phyloP scores from a whole-genome alignment of 2,888 invertebrate genomes.

The Uropetala carovei region DNA sequence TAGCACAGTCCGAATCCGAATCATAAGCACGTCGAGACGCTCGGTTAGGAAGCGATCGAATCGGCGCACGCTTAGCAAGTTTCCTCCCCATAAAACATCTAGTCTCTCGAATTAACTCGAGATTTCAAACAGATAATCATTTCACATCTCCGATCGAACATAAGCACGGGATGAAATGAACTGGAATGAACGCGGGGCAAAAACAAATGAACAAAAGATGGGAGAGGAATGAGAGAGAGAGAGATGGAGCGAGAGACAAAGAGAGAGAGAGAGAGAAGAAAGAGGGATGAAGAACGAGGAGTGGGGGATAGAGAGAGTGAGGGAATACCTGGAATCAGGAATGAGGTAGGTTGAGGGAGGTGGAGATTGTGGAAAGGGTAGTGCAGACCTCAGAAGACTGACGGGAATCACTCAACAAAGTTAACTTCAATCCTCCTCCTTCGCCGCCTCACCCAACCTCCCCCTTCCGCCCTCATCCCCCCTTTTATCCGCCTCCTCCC shows the following conservation, averaged over 20 bases:
- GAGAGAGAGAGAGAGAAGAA: background rate
- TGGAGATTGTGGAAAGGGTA: background rate
- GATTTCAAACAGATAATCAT: conserved; percentile 54
- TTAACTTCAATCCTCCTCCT: background rate
- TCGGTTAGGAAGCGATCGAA: background rate
- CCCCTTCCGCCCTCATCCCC: background rate
- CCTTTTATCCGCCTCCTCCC: background rate
- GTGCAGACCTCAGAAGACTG: conserved; percentile 56
- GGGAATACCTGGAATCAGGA: conserved; percentile 24
- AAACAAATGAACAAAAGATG: conserved; percentile 6
- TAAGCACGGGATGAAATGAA: conserved; percentile 17
- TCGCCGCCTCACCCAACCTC: background rate
- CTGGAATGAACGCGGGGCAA: conserved; percentile 6
- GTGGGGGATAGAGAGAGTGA: background rate
- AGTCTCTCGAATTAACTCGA: conserved; percentile 41
- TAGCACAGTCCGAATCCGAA: background rate
- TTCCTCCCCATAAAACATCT: background rate
- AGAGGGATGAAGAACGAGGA: background rate
- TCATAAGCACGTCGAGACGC: background rate
- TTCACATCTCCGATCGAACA: conserved; percentile 20
- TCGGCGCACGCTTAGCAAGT: background rate
- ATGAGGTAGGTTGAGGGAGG: background rate
- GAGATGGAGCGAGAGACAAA: background rate
- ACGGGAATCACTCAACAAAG: conserved; percentile 61
- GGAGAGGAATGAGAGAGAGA: background rate